Conservation (phyloP, 1,140 invertebrate genomes). For the Pogonus chalceus region DNA sequence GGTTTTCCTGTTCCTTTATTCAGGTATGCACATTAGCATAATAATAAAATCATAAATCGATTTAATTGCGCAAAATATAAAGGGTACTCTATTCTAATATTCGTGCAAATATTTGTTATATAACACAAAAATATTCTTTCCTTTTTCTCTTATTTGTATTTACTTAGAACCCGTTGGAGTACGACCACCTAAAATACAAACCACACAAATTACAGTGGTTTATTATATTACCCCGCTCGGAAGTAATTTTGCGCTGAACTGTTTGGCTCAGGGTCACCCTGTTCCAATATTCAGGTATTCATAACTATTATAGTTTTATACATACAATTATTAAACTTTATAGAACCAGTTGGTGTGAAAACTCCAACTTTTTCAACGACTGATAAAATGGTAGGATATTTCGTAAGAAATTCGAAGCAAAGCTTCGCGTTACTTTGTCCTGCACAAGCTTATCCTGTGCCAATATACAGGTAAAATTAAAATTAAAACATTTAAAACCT, state of each 20-base stretch:
- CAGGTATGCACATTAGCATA: constrained; percentile 36
- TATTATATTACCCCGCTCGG: constrained; percentile 24
- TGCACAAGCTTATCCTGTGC: constrained; percentile 40
- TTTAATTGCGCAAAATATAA: no score
- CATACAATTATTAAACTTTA: constrained; percentile 35
- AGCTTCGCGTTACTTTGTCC: constrained; percentile 41
- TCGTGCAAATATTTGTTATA: no score
- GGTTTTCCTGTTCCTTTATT: constrained; percentile 35
- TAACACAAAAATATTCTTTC: not conserved
- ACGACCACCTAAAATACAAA: constrained; percentile 42
- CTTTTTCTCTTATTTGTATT: not conserved
- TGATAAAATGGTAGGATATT: constrained; percentile 41
- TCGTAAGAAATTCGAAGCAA: constrained; percentile 15
- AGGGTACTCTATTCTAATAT: no score
- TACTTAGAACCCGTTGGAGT: constrained; percentile 44
- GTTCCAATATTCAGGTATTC: constrained; percentile 58
- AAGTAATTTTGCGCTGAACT: constrained; percentile 48
- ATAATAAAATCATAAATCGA: no score
- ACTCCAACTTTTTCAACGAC: constrained; percentile 55
- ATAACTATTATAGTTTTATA: constrained; percentile 17
- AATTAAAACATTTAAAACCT: no score
- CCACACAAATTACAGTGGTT: constrained; percentile 40
- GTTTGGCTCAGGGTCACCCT: constrained; percentile 67
- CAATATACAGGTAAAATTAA: constrained; percentile 42
- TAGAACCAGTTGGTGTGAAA: constrained; percentile 57